These are phyloP conservation scores for Salarias fasciatus DNA, from an alignment of 2,797 vertebrate species.

Conservation along the genomic window DNA sequence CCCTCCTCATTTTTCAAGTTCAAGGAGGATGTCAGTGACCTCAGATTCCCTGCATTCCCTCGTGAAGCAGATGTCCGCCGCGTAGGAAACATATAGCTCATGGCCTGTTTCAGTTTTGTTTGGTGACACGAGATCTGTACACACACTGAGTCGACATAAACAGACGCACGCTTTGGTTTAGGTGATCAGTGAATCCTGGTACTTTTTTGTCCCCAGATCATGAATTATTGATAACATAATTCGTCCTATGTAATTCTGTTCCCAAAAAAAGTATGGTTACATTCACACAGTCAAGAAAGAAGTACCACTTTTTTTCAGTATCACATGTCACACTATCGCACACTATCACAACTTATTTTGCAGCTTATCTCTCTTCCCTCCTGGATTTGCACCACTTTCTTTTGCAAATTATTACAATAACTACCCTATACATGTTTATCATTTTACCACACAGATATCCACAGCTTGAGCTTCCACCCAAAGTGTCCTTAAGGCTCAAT, in stretches of 20 bases:
- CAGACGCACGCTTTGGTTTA: slow-evolving; percentile 23
- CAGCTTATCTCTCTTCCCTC: too few species aligned
- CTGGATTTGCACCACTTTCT: not conserved
- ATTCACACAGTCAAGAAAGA: slow-evolving; percentile 7
- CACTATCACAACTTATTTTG: not conserved
- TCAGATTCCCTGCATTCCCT: slow-evolving; percentile 69
- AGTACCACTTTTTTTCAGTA: slow-evolving; percentile 2
- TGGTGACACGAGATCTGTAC: slow-evolving; percentile 44
- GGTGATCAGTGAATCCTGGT: not conserved
- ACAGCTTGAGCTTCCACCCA: slow-evolving; percentile 21
- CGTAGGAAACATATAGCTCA: slow-evolving; percentile 53
- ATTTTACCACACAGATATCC: not conserved
- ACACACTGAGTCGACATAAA: slow-evolving; percentile 40
- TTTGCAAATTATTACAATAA: not conserved
- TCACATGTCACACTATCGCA: slow-evolving; percentile 21
- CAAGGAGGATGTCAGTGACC: slow-evolving; percentile 64
- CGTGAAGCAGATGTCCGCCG: slow-evolving; percentile 59
- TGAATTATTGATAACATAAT: not conserved
- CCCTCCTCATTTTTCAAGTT: slow-evolving; percentile 71
- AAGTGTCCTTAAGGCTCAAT: slow-evolving; percentile 65
- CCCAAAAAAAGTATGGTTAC: slow-evolving; percentile 24
- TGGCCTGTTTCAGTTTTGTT: slow-evolving; percentile 57
- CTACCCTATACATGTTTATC: too few species aligned
- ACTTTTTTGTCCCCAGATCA: not conserved
- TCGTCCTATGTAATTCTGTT: slow-evolving; percentile 36